Percentiles rank a stretch among this genome's conserved stretches.
Conservation (phyloP, 2,888 invertebrate genomes). For the Lypha dubia region DNA sequence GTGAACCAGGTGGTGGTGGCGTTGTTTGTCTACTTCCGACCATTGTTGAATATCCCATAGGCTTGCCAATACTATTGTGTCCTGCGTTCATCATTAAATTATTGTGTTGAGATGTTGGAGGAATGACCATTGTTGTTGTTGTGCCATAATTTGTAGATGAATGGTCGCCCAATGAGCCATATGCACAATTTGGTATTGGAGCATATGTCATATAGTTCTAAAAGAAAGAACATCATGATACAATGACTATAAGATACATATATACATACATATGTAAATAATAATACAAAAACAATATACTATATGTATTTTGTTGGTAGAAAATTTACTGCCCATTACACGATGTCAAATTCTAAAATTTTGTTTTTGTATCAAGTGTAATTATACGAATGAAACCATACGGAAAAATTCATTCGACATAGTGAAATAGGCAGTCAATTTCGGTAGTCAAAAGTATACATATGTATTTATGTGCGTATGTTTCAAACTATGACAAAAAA, state of each 20-base stretch:
- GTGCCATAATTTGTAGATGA: constrained; percentile 77
- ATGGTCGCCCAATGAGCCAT: constrained; percentile 78
- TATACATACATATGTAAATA: too few species aligned
- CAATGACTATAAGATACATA: too few species aligned
- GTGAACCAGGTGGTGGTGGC: constrained; percentile 78
- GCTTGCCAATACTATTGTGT: constrained; percentile 70
- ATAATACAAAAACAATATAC: constrained; percentile 50
- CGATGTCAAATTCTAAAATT: too few species aligned
- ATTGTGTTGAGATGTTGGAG: constrained; percentile 76
- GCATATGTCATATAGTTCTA: constrained; percentile 82
- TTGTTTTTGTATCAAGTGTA: background rate
- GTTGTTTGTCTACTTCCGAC: constrained; percentile 75
- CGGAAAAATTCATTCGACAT: too few species aligned
- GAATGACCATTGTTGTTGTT: constrained; percentile 81
- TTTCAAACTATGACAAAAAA: too few species aligned
- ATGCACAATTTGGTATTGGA: constrained; percentile 81
- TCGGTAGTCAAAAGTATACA: too few species aligned
- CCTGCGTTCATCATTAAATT: constrained; percentile 76
- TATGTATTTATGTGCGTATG: too few species aligned
- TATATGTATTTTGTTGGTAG: background rate
- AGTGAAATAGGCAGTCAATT: too few species aligned
- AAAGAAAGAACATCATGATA: constrained; percentile 3
- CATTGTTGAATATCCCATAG: constrained; percentile 62
- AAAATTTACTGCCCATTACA: too few species aligned
- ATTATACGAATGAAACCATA: too few species aligned